These are phyloP conservation scores for Coregonus sp. DNA, from an alignment of 2,797 vertebrate species.

Conservation along the genomic window DNA sequence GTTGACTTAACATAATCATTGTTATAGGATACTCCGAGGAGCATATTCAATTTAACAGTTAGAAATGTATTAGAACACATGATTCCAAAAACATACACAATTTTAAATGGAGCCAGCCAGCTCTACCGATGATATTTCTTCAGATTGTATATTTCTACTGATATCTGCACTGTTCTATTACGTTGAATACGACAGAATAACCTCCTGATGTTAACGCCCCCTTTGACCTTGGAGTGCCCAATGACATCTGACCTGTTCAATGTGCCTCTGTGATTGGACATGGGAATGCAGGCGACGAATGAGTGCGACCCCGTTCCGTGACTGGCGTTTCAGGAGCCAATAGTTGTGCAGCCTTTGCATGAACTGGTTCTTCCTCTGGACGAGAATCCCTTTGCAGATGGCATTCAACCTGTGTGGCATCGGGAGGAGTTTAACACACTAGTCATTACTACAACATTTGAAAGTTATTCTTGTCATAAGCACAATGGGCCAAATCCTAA, in stretches of 20 bases:
- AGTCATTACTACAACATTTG: not conserved
- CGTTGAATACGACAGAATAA: not conserved
- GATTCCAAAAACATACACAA: not conserved
- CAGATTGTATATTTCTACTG: not conserved
- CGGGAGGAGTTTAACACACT: not conserved
- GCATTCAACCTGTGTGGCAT: slow-evolving; percentile 80
- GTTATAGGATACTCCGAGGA: no score
- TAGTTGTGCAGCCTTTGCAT: slow-evolving; percentile 88
- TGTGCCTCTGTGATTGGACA: slow-evolving; percentile 80
- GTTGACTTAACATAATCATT: no score
- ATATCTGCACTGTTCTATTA: not conserved
- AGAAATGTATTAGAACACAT: not conserved
- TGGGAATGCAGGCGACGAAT: slow-evolving; percentile 86
- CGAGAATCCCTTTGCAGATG: slow-evolving; percentile 82
- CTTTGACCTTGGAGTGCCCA: not conserved
- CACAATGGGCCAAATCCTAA: not conserved
- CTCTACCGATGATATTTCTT: not conserved
- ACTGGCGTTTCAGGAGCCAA: slow-evolving; percentile 87
- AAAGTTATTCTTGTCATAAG: not conserved
- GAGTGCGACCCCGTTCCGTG: slow-evolving; percentile 86
- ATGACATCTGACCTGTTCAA: slow-evolving; percentile 77
- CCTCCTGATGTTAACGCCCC: not conserved
- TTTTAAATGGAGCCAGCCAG: not conserved
- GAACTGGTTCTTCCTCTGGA: slow-evolving; percentile 88
- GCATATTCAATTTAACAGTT: no score